Evolutionary conservation across 2,113 vertebrate genomes (phyloP).

Genomic region (Asarcornis scutulata): DNA sequence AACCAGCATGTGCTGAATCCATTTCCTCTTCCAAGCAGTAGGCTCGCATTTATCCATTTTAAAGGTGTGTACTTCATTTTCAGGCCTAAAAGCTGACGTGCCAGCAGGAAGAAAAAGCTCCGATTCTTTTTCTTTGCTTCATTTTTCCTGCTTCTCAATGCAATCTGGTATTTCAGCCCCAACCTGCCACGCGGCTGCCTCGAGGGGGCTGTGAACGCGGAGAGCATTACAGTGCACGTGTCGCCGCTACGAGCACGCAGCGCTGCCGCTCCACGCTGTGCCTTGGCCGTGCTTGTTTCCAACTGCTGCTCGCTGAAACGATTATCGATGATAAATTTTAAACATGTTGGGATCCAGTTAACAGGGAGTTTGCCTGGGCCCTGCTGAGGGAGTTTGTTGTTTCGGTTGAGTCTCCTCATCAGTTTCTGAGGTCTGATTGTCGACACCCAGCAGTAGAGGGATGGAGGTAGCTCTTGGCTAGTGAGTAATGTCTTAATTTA

Average conservation of each 20-base stretch:
- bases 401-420: not conserved
- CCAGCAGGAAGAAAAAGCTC: not conserved
- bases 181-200: not conserved
- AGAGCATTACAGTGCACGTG: rapidly evolving
- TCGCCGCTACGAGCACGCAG: rapidly evolving
- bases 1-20: not conserved
- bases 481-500: not conserved
- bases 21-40: not conserved
- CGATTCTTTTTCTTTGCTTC: not conserved
- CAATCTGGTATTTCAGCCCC: not conserved
- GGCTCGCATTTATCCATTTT: not conserved
- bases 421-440: not conserved
- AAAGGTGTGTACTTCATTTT: not conserved
- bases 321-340: not conserved
- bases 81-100: not conserved
- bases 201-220: not conserved
- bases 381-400: not conserved
- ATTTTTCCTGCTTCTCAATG: not conserved
- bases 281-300: not conserved
- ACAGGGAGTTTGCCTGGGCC: not conserved
- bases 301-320: not conserved
- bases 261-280: not conserved
- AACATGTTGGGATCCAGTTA: not conserved
- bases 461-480: not conserved
- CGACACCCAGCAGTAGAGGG: not conserved